phyloP scores from a whole-genome alignment of 2,888 invertebrate species.

The Stenchaetothrips biformis region DNA sequence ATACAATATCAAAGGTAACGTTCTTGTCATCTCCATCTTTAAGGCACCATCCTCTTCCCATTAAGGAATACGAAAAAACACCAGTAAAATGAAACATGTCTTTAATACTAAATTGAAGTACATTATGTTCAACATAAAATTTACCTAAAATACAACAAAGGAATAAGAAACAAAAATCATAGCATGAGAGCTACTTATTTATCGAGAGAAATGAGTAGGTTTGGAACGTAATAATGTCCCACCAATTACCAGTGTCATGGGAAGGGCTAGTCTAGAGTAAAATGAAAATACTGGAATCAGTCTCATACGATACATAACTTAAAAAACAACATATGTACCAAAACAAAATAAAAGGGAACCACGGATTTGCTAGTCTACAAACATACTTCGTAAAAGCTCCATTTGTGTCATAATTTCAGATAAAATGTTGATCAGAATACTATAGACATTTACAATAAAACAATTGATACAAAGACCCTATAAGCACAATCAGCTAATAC shows the following conservation, averaged over 20 bases:
- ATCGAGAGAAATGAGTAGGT: neutral
- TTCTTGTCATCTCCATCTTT: no score
- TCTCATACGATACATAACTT: slow-evolving; percentile 16
- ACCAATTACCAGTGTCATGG: slow-evolving; percentile 4
- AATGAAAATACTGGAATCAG: slow-evolving; percentile 13
- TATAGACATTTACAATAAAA: neutral
- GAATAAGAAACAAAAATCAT: neutral
- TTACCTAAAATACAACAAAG: slow-evolving; percentile 16
- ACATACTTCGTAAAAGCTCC: no score
- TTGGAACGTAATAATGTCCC: neutral
- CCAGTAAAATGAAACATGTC: neutral
- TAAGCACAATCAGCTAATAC: neutral
- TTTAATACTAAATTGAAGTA: slow-evolving; percentile 15
- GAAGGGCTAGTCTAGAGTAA: neutral
- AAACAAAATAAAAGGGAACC: neutral
- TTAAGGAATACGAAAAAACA: no score
- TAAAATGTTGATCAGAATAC: neutral
- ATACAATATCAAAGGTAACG: neutral
- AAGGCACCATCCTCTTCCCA: no score
- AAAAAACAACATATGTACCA: slow-evolving; percentile 12
- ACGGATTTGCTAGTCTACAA: no score
- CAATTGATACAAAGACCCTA: neutral
- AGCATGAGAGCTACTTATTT: neutral
- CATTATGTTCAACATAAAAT: slow-evolving; percentile 18
- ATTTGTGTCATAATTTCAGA: neutral